Base-by-base conservation (phyloP, 2,797 vertebrate species). In the Odontamblyopus rebecca region DNA sequence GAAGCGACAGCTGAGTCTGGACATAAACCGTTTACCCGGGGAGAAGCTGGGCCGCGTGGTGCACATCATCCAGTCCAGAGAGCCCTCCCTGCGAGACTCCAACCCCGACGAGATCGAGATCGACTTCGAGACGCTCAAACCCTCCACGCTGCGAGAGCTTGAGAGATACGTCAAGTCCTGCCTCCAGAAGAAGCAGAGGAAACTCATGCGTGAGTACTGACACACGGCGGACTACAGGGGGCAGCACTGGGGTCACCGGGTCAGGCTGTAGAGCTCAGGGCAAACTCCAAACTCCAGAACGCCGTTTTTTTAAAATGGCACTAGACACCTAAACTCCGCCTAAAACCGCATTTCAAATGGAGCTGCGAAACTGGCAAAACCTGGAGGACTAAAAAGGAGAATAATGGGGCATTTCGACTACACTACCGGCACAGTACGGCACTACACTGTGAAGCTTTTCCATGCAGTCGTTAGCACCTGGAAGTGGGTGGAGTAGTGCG, bases 81-180 rank as follows among this genome's bases (percentile, higher is more conserved):
- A 98, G 72, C 96, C 97, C 0, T 97, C 96, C 2, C 91, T 98
- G 23, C 82, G 96, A 0, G 96, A 98, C 79, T 97, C 97, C 72
- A 98, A 98, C 89, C 96, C 97, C 0, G 96, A 98, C 78, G 97
- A 98, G 87, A 98, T 98, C 0, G 97, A 98, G 89, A 98, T 98
- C 0, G 97, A 98, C 82, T 98, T 98, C 0, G 97, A 98, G 85
- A 98, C 96, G 0, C 94, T 98, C 78, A 98, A 98, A 75, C 96
- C 97, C 0, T 98, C 97, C 0, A 98, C 97, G 0, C 92, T 98
- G 71, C 89, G 96, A 0, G 97, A 98, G 83, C 93, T 98, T 61
- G 97, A 98, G 83, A 88, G 94, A 53, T 98, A 98, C 2, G 97
- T 98, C 64, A 95, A 97, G 83, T 97, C 95, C 12, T 98, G 97